Conservation (phyloP, 2,113 vertebrate species). For the Montifringilla adamsi region DNA sequence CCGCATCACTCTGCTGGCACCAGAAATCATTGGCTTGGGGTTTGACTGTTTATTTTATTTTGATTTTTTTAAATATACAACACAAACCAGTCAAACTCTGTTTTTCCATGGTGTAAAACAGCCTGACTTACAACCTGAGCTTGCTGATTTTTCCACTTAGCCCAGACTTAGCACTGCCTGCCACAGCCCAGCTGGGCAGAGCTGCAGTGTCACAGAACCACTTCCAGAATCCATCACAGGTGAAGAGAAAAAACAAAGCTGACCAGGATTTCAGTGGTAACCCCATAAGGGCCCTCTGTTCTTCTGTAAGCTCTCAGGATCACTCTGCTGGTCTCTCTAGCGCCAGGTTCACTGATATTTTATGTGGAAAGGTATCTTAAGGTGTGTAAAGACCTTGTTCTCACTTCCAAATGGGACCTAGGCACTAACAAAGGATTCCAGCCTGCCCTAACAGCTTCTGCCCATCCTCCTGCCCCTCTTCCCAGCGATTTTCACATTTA, state of each 20-base stretch:
- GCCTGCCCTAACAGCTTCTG: neutral
- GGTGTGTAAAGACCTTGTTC: neutral
- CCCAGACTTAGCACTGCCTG: neutral
- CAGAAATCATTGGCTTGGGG: conserved; percentile 35
- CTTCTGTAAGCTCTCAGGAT: neutral
- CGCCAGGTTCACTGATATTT: accelerated
- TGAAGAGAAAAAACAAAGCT: conserved; percentile 12
- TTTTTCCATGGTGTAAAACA: conserved; percentile 31
- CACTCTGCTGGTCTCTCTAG: neutral
- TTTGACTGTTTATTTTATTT: conserved; percentile 61
- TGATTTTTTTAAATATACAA: conserved; percentile 19
- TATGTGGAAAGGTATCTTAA: neutral
- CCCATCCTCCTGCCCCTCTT: neutral
- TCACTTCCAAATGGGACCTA: neutral
- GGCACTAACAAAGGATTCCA: neutral
- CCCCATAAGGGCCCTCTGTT: neutral
- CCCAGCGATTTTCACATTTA: neutral
- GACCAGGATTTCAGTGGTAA: neutral
- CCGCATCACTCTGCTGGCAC: conserved; percentile 36
- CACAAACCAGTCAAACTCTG: conserved; percentile 26
- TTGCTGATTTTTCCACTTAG: conserved; percentile 58
- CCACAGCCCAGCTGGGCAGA: neutral
- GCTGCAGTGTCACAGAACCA: neutral
- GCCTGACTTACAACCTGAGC: conserved; percentile 50
- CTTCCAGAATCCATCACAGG: conserved; percentile 54